Evolutionary conservation across 2,113 vertebrate genomes (phyloP), one percentile per base, ranked within the genome.

Genomic region (Calyptomena viridis): DNA sequence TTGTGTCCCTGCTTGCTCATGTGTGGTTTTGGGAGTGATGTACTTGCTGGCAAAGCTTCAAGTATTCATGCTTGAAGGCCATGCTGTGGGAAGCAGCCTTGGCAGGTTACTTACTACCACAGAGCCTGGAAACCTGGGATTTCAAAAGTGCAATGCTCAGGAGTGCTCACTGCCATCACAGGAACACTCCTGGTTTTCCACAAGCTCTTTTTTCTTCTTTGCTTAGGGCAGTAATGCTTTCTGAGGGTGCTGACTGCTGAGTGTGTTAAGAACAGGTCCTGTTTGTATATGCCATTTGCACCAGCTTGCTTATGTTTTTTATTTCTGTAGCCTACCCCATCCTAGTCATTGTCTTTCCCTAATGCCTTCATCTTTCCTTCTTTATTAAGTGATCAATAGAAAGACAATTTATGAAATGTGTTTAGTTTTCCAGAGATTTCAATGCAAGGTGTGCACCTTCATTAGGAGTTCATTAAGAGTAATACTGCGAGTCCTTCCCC

Each of bases 251-350:
- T 68, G 44, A 80, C 55, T 49, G 55, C 40, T 89, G 27, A 77
- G 46, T 2, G 4, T 46, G 24, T 35, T 56, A 77, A 80, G 59
- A 87, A 47, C 12, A 60, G 11, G 9, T 23, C 20, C 12, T 71
- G 15, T 67, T 82, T 33, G 28, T 53, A 40, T 14, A 37, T 31
- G 20, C 35, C 23, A 15, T 59, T 82, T 85, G 25, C 19, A 75
- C 9, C 14, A 77, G 31, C 37, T 67, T 23, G 14, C 35, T 60
- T n/a, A n/a, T 0, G 15, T 1, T 0, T 30, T 56, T 67, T 39
- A 52, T 56, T 91, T 56, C 63, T 84, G 1, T 47, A 77, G 53
- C 35, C 30, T 76, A 31, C 11, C 8, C 31, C 27, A 17, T 44
- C 24, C 1, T 52, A 73, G 40, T 80, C 46, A 42, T 47, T 77